Percentiles rank a stretch among this genome's conserved stretches.
Evolutionary conservation across 2,113 vertebrate species (phyloP).

Genomic region (Caloenas nicobarica): DNA sequence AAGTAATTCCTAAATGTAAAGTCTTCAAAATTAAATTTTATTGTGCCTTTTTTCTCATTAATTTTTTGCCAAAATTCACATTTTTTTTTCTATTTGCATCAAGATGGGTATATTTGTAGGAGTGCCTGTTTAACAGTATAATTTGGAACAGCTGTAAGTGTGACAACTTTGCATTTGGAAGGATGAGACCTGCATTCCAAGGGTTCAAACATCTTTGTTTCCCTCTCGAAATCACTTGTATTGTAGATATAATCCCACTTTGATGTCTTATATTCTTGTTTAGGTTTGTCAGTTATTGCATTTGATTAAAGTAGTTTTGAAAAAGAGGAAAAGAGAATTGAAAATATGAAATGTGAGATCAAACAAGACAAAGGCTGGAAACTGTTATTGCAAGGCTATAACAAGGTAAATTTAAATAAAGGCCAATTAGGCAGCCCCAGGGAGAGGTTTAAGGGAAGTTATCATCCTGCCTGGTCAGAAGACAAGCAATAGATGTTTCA

Average conservation of each 20-base stretch:
- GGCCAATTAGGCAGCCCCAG: neutral
- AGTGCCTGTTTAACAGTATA: neutral
- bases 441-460: neutral
- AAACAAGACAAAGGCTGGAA: neutral
- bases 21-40: neutral
- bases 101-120: neutral
- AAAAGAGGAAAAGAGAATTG: neutral
- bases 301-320: neutral
- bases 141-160: neutral
- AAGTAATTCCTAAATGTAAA: neutral
- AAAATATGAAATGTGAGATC: neutral
- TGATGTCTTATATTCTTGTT: neutral
- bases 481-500: neutral
- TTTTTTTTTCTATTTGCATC: neutral
- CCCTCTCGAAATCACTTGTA: neutral
- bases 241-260: neutral
- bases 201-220: neutral
- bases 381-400: neutral
- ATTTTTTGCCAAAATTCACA: neutral
- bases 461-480: neutral
- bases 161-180: neutral
- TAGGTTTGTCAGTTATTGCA: neutral
- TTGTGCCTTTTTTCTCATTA: neutral
- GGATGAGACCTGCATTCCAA: neutral
- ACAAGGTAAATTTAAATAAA: neutral